Conservation (phyloP, 2,888 invertebrate species). For the Margaritifera margaritifera region DNA sequence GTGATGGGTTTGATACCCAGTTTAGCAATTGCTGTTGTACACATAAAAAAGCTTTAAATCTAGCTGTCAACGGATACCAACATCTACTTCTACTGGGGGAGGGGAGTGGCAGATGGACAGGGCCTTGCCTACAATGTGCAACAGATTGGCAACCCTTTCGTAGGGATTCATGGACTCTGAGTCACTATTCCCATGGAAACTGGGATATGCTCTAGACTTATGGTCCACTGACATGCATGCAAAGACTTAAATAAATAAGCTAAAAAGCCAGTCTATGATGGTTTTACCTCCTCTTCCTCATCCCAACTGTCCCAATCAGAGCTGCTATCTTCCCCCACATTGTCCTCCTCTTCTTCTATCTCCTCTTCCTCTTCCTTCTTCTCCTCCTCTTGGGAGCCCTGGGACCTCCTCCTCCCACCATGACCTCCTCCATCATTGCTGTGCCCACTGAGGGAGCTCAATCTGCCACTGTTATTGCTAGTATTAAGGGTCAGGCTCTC, state of each 20-base stretch:
- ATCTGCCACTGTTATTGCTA: constrained; percentile 55
- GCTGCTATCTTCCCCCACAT: constrained; percentile 23
- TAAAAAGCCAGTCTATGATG: background rate
- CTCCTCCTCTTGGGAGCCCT: constrained; percentile 1
- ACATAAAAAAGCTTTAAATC: too few relatives aligned
- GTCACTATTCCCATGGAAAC: too few relatives aligned
- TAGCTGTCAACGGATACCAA: too few relatives aligned
- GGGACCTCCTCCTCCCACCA: background rate
- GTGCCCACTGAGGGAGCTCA: constrained; percentile 44
- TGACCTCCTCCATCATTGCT: constrained; percentile 23
- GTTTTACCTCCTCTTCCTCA: constrained; percentile 56
- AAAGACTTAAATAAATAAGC: background rate
- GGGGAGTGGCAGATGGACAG: too few relatives aligned
- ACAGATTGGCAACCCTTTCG: too few relatives aligned
- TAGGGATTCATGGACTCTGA: too few relatives aligned
- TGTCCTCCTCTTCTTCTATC: constrained; percentile 25
- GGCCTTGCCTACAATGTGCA: too few relatives aligned
- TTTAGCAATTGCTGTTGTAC: too few relatives aligned
- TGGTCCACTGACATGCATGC: background rate
- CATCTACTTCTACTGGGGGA: too few relatives aligned
- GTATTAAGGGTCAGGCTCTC: constrained; percentile 54
- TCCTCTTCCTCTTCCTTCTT: constrained; percentile 2
- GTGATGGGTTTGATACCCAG: too few relatives aligned
- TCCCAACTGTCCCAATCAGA: constrained; percentile 68
- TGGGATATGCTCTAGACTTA: too few relatives aligned